These are phyloP conservation scores for Hippocampus mohnikei DNA, from an alignment of 2,113 vertebrate species.

Conservation along the genomic window DNA sequence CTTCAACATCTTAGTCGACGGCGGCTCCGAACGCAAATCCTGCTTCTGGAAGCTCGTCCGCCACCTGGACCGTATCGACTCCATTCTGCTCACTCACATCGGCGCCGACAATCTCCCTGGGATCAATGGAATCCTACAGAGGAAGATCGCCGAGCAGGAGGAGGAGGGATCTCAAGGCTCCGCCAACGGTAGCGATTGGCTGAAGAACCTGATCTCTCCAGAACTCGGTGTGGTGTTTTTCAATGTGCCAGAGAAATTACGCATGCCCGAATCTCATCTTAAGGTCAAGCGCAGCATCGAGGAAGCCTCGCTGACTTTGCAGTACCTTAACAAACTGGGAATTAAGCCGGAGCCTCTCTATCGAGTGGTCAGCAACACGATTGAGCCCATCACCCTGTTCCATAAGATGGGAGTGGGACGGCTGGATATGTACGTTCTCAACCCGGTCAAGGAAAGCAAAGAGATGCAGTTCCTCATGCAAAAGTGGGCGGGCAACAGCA, in stretches of 20 bases:
- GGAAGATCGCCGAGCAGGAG: conserved; percentile 93
- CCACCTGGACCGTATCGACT: conserved; percentile 95
- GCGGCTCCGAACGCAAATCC: conserved; percentile 91
- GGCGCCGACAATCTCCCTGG: conserved; percentile 96
- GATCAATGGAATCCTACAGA: conserved; percentile 94
- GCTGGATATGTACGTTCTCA: conserved; percentile 94
- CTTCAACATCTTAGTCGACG: conserved; percentile 96
- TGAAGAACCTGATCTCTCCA: conserved; percentile 96
- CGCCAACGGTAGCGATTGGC: conserved; percentile 92
- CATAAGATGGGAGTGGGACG: conserved; percentile 97
- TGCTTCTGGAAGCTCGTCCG: conserved; percentile 99
- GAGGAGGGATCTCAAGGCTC: conserved; percentile 92
- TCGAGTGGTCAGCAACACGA: conserved; percentile 86
- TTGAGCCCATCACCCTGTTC: conserved; percentile 93
- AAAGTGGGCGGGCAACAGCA: conserved; percentile 97
- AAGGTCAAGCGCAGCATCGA: conserved; percentile 95
- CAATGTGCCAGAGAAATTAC: conserved; percentile 92
- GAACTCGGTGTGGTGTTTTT: conserved; percentile 97
- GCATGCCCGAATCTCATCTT: conserved; percentile 87
- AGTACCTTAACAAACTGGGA: conserved; percentile 86
- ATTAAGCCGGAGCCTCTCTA: conserved; percentile 89
- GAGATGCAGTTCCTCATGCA: conserved; percentile 99
- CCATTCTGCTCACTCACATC: conserved; percentile 92
- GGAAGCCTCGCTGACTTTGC: conserved; percentile 90
- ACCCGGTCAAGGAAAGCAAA: conserved; percentile 96